phyloP scores from a whole-genome alignment of 2,888 invertebrate species.

The Melitaea athalia region DNA sequence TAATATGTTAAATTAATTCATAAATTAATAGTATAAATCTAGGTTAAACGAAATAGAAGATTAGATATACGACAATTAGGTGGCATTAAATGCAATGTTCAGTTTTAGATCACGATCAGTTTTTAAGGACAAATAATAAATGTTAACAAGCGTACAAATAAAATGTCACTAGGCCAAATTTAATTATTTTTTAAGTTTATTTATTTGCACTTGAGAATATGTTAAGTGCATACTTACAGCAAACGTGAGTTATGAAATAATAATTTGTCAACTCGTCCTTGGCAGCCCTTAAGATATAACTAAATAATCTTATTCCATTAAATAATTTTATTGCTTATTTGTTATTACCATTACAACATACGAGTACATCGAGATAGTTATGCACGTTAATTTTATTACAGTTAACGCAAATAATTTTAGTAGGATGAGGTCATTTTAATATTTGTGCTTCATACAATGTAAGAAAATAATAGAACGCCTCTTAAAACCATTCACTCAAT shows the following conservation, averaged over 20 bases:
- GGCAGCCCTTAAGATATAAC: not conserved
- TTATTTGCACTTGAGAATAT: slow-evolving; percentile 7
- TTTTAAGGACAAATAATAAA: slow-evolving; percentile 32
- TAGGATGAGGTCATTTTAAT: too few relatives aligned
- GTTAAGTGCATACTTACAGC: slow-evolving; percentile 1
- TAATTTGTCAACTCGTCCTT: not conserved
- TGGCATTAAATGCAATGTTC: not conserved
- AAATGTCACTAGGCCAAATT: slow-evolving; percentile 41
- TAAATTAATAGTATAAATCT: not conserved
- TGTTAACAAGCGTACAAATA: slow-evolving; percentile 33
- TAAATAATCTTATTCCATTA: not conserved
- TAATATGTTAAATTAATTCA: slow-evolving; percentile 55
- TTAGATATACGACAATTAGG: slow-evolving; percentile 13
- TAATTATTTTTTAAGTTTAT: slow-evolving; percentile 20
- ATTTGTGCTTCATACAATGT: too few relatives aligned
- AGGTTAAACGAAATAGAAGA: not conserved
- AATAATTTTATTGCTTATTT: not conserved
- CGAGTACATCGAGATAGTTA: not conserved
- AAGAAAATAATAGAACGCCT: too few relatives aligned
- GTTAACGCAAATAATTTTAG: not conserved
- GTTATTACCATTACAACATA: not conserved
- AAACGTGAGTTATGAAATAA: slow-evolving; percentile 8
- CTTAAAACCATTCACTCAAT: too few relatives aligned
- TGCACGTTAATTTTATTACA: not conserved
- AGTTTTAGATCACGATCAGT: not conserved